phyloP scores from a whole-genome alignment of 2,888 invertebrate species.

The Euplexia lucipara region DNA sequence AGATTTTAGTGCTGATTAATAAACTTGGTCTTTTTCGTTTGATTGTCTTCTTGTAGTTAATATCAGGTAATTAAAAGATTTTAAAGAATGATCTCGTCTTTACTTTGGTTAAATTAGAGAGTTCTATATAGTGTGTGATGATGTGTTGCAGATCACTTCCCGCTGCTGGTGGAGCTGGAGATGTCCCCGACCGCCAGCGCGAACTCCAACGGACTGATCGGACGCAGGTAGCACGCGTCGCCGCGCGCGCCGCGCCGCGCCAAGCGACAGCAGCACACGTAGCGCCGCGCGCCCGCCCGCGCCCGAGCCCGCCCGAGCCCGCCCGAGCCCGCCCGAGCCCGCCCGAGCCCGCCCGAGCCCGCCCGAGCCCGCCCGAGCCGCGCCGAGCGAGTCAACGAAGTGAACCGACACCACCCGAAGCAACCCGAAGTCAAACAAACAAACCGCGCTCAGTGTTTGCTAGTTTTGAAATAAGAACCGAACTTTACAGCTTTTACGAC shows the following conservation, averaged over 20 bases:
- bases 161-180: conserved; percentile 97
- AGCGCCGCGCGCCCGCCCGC: neutral
- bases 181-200: conserved; percentile 95
- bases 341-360: too few species aligned
- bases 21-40: too few species aligned
- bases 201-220: conserved; percentile 95
- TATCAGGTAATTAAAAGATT: neutral
- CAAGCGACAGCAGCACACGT: conserved; percentile 32
- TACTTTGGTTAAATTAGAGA: neutral
- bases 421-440: neutral
- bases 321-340: conserved; percentile 5
- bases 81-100: too few species aligned
- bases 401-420: neutral
- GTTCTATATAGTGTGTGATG: neutral
- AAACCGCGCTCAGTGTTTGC: conserved; percentile 20
- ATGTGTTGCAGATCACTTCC: conserved; percentile 95
- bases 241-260: conserved; percentile 61
- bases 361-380: too few species aligned
- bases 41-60: neutral
- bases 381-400: too few species aligned
- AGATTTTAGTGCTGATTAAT: too few species aligned
- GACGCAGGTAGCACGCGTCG: conserved; percentile 94
- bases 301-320: conserved; percentile 5
- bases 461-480: conserved; percentile 41
- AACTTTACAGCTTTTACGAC: conserved; percentile 17